phyloP scores from a whole-genome alignment of 1,140 invertebrate species.

The Teleogryllus occipitalis region DNA sequence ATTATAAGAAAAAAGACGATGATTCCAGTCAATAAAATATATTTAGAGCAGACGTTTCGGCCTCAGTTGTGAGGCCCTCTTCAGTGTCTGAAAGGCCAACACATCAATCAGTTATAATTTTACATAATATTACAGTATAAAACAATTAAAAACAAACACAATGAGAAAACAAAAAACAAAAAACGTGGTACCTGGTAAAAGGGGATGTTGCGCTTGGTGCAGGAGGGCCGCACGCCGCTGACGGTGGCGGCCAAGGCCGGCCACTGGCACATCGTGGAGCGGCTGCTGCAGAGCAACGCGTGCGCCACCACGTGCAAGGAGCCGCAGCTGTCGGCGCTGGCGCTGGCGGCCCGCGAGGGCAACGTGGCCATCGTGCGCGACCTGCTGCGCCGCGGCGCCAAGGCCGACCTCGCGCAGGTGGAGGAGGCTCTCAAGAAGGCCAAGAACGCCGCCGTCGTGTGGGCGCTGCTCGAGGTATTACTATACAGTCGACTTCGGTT shows the following conservation, averaged over 20 bases:
- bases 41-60: too few relatives aligned
- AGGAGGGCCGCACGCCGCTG: not conserved
- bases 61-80: too few relatives aligned
- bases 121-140: too few relatives aligned
- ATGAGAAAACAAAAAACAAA: too few relatives aligned
- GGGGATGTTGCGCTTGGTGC: too few relatives aligned
- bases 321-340: not conserved
- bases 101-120: too few relatives aligned
- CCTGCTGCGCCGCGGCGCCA: not conserved
- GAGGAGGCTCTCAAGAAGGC: not conserved
- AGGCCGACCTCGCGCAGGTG: not conserved
- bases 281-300: not conserved
- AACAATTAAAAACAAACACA: too few relatives aligned
- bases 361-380: not conserved
- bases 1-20: too few relatives aligned
- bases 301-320: not conserved
- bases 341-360: not conserved
- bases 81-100: too few relatives aligned
- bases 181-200: too few relatives aligned
- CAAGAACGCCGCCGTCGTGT: not conserved
- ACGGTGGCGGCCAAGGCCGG: not conserved
- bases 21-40: too few relatives aligned
- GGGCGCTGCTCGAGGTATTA: not conserved
- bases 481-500: too few relatives aligned
- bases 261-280: not conserved